Conservation (phyloP, 2,888 invertebrate genomes). For the Catocala sponsa region DNA sequence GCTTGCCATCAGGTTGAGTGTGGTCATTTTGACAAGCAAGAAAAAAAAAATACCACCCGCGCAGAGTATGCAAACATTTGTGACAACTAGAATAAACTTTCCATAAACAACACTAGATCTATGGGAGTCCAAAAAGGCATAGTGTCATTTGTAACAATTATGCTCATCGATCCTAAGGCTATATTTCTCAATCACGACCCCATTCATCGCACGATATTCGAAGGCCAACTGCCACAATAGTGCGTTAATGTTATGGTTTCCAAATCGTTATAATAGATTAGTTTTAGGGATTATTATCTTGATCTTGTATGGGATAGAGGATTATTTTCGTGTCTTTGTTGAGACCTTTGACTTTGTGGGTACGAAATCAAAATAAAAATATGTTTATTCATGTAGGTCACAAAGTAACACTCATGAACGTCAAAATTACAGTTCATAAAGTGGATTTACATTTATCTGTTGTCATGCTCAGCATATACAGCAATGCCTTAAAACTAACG, state of each 20-base stretch:
- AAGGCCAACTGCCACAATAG: slow-evolving; percentile 17
- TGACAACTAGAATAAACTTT: background rate
- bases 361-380: too few relatives aligned
- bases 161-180: slow-evolving; percentile 58
- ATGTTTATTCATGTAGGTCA: too few relatives aligned
- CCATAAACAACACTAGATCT: background rate
- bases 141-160: slow-evolving; percentile 77
- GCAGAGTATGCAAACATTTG: background rate
- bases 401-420: too few relatives aligned
- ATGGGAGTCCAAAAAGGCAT: slow-evolving; percentile 35
- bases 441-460: too few relatives aligned
- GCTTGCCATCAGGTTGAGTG: too few relatives aligned
- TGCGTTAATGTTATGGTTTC: slow-evolving; percentile 18
- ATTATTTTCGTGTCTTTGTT: too few relatives aligned
- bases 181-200: slow-evolving; percentile 77
- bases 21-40: too few relatives aligned
- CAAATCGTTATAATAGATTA: slow-evolving; percentile 11
- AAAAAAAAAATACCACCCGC: too few relatives aligned
- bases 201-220: slow-evolving; percentile 49
- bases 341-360: too few relatives aligned
- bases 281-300: background rate
- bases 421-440: too few relatives aligned
- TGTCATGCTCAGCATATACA: too few relatives aligned
- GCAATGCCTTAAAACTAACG: too few relatives aligned
- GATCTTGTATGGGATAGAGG: background rate